Evolutionary conservation across 1,140 invertebrate species (phyloP).

Genomic region (Orius laevigatus): DNA sequence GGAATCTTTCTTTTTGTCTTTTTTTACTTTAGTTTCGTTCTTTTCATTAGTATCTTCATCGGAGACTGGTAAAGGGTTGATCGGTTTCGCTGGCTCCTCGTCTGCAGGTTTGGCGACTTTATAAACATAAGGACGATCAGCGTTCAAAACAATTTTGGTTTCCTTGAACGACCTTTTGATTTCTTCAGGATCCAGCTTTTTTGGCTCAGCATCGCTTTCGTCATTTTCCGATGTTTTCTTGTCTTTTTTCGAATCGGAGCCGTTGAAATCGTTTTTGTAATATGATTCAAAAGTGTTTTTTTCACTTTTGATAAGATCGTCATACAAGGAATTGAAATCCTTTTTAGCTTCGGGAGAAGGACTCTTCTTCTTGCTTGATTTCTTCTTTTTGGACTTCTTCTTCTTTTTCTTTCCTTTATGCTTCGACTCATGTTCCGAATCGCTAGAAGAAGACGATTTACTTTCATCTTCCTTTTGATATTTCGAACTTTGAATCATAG

Average conservation of each 20-base stretch:
- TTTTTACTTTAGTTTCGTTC: slow-evolving; percentile 31
- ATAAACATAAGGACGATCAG: too few relatives aligned
- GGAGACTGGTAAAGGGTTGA: too few relatives aligned
- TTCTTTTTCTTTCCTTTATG: slow-evolving; percentile 14
- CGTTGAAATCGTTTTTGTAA: background rate
- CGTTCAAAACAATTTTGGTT: too few relatives aligned
- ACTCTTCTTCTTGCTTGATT: slow-evolving; percentile 8
- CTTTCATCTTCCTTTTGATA: slow-evolving; percentile 21
- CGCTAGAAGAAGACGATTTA: too few relatives aligned
- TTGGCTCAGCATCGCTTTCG: slow-evolving; percentile 6
- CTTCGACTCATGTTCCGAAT: slow-evolving; percentile 17
- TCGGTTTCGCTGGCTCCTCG: too few relatives aligned
- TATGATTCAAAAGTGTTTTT: too few relatives aligned
- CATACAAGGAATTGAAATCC: too few relatives aligned
- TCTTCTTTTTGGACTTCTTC: slow-evolving; percentile 12
- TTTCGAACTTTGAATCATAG: slow-evolving; percentile 7
- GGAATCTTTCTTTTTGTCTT: slow-evolving; percentile 24
- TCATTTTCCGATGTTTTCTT: slow-evolving; percentile 1
- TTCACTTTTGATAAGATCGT: too few relatives aligned
- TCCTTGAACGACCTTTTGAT: background rate
- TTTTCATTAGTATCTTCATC: slow-evolving; percentile 34
- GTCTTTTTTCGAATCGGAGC: background rate
- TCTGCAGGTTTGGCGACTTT: too few relatives aligned
- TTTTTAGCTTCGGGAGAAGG: background rate
- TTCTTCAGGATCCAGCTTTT: slow-evolving; percentile 21